Base-by-base conservation (phyloP, 2,888 invertebrate genomes). In the Ochlodes sylvanus region DNA sequence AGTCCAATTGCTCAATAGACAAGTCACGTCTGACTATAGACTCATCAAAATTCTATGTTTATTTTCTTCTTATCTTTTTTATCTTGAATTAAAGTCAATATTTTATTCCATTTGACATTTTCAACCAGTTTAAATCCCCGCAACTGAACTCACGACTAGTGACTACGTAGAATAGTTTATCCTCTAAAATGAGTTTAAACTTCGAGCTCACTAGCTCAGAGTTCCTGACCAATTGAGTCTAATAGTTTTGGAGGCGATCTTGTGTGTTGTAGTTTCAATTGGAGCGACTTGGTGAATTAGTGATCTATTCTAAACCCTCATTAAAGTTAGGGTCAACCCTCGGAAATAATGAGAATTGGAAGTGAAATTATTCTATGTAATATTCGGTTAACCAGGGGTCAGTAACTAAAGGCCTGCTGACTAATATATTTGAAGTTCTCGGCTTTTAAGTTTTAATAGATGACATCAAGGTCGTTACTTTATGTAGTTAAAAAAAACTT, bases 191-290 rank as follows among this genome's bases (percentile, higher is more conserved):
- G 50, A 50, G 50, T 50, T n/a, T 50, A 19, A 50, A 50, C 19
- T 50, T 50, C 19, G 17, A 50, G 50, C 50, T 21, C 12, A 50
- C 19, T 19, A 19, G 19, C 50, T 50, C 54, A 32, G n/a, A 54
- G 54, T 54, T 54, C 50, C 54, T 54, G 54, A 32, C 54, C 54
- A 27, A n/a, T 54, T 54, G 54, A 54, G 27, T 54, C 32, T 54
- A 54, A 54, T 54, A 54, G 54, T 32, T 54, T 54, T 54, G 32
- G 21, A 32, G n/a, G 54, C 54, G 27, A 32, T 54, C 54, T 32
- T 54, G 54, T 27, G 52, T 54, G 54, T 32, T 54, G 50, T 50
- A 50, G 50, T 32, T 54, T 54, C 32, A 54, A 27, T 54, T 54
- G 50, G 3, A 32, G 27, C 27, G 10, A 52, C 52, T 54, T 32